These are phyloP conservation scores for Galbula dea DNA, from an alignment of 2,113 vertebrate species.

Conservation along the genomic window DNA sequence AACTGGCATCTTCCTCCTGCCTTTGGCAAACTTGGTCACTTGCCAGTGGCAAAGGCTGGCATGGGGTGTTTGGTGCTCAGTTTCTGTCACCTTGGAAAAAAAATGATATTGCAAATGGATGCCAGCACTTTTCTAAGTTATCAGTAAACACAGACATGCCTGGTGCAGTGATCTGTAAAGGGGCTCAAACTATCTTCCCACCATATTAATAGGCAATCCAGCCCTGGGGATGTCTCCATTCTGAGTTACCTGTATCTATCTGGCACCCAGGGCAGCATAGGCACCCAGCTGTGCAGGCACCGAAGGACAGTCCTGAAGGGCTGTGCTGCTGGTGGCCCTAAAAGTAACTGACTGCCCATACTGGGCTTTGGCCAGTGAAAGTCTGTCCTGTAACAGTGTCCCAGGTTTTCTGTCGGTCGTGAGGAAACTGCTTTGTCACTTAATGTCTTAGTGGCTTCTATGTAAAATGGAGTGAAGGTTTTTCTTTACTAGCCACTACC, in stretches of 20 bases:
- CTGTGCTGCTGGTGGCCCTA: not conserved
- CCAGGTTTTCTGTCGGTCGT: not conserved
- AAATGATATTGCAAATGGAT: not conserved
- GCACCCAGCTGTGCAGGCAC: not conserved
- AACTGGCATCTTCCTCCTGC: not conserved
- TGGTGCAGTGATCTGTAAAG: not conserved
- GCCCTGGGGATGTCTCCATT: not conserved
- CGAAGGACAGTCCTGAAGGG: not conserved
- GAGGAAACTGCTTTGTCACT: not conserved
- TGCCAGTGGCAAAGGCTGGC: not conserved
- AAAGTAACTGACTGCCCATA: not conserved
- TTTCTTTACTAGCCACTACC: not conserved
- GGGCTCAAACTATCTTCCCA: not conserved
- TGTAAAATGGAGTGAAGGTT: not conserved
- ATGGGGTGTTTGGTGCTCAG: not conserved
- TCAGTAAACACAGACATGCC: not conserved
- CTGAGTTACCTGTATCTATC: not conserved
- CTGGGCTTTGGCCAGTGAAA: not conserved
- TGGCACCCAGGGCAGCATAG: not conserved
- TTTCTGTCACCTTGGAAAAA: not conserved
- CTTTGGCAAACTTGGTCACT: not conserved
- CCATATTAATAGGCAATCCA: not conserved
- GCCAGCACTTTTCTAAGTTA: rapidly evolving
- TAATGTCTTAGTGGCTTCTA: not conserved
- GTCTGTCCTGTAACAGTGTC: not conserved